Base-by-base conservation (phyloP, 2,797 vertebrate genomes). In the Chloroceryle amazona region DNA sequence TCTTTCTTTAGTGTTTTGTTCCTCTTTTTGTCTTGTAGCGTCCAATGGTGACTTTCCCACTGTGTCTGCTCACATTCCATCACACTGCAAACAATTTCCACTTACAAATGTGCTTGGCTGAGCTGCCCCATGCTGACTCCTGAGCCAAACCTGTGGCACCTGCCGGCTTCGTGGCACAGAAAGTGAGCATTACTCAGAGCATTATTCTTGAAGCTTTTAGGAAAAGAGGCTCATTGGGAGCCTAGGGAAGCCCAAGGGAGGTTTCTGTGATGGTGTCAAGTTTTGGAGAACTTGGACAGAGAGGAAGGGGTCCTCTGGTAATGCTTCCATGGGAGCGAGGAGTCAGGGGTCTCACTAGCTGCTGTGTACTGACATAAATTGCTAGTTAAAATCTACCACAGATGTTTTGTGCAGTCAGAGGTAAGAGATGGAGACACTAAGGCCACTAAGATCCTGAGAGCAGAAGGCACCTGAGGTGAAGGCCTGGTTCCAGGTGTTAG, bases 71-170 rank as follows among this genome's bases (percentile, higher is more conserved):
- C 1, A 1, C 33, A 42, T 63, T 70, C 58, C 7, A 1, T 18
- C 58, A 5, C 26, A 37, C 29, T 26, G 26, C 0, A 3, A 83
- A 14, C 12, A 31, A 26, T 54, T 94, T 68, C 23, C 0, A 0
- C 42, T 75, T 62, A 54, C 11, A 18, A 44, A 44, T 8, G 9
- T 3, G 0, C 23, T 60, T 0, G 0, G n/a, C 25, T 0, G 0
- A 78, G 35, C 55, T 60, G 78, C 12, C 54, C 28, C 14, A 0
- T 44, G 37, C 49, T 79, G 70, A 11, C 11, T 93, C 44, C 74
- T 41, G 19, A 76, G 52, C 17, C 2, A 13, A 87, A 58, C 55
- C 42, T 42, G 17, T 49, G 42, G 17, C 0, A 0, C 41, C 22
- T 71, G 35, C 22, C 2, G 11, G 51, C 23, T 62, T 76, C 1